Evolutionary conservation across 2,888 invertebrate genomes (phyloP), one percentile per base, ranked within the genome.

Genomic region (Hesperia comma): DNA sequence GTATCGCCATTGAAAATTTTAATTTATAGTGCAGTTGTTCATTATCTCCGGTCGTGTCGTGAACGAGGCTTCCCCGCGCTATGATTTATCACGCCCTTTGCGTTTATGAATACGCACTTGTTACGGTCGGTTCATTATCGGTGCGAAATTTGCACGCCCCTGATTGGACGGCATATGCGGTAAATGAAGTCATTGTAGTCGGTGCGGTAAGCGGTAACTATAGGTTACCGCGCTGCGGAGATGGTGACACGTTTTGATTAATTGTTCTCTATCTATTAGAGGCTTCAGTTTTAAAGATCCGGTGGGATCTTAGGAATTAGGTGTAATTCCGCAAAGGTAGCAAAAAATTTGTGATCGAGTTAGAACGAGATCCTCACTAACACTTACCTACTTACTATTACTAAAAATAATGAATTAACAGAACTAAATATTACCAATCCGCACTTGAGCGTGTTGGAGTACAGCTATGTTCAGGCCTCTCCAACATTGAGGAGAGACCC

Each of bases 81-180:
- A 90, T 91, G 90, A 92, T 92, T 91, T 88, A 91, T 87, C 77
- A 77, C 83, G 81, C 89, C 90, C 90, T 87, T 87, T 82, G 76
- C 85, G 85, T 83, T 87, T 90, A 90, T 92, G 91, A 91, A 90
- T 89, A 87, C 87, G 76, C 84, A 90, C 91, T 92, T 92, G 92
- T 90, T 89, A 88, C 86, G 81, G 82, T 74, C 73, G 76, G 83
- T 90, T 91, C 89, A 92, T 92, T 92, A 92, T 87, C 85, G 84
- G 77, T 74, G 76, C 80, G 77, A 81, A 84, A 86, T 85, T 83
- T 82, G 81, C 83, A 77, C 84, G 78, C 83, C 87, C 88, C 88
- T 90, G 90, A 90, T 90, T 89, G 90, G 90, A 87, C 85, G 81
- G 74, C 79, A 75, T 73, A 77, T 77, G 77, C 73, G 79, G 79